These are phyloP conservation scores for Upupa epops DNA, from an alignment of 2,113 vertebrate genomes.

Conservation along the genomic window DNA sequence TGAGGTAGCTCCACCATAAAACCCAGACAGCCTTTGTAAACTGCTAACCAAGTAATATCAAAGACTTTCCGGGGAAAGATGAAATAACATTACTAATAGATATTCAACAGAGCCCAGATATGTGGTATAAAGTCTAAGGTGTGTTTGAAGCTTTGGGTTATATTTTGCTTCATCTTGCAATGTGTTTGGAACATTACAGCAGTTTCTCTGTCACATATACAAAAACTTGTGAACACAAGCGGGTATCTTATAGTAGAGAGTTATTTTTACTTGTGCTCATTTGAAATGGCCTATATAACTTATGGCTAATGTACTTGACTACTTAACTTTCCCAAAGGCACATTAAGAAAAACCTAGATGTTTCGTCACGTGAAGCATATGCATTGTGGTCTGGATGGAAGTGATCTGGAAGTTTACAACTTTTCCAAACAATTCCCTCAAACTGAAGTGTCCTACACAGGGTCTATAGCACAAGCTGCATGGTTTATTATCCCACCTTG, in stretches of 20 bases:
- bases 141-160: neutral
- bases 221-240: constrained; percentile 16
- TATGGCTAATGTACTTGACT: neutral
- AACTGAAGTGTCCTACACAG: neutral
- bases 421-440: neutral
- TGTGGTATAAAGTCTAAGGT: neutral
- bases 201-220: neutral
- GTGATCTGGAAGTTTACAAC: neutral
- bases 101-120: neutral
- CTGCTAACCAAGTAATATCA: neutral
- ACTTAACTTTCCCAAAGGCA: neutral
- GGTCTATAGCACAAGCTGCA: neutral
- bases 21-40: neutral
- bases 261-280: constrained; percentile 51
- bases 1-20: fast-evolving
- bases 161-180: neutral
- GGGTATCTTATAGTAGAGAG: neutral
- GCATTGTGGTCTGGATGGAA: neutral
- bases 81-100: neutral
- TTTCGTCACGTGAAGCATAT: fast-evolving
- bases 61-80: neutral
- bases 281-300: constrained; percentile 24
- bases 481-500: neutral
- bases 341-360: neutral
- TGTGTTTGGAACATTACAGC: neutral